Base-by-base conservation (phyloP, 1,140 invertebrate genomes). In the Trachelipus rathkii region DNA sequence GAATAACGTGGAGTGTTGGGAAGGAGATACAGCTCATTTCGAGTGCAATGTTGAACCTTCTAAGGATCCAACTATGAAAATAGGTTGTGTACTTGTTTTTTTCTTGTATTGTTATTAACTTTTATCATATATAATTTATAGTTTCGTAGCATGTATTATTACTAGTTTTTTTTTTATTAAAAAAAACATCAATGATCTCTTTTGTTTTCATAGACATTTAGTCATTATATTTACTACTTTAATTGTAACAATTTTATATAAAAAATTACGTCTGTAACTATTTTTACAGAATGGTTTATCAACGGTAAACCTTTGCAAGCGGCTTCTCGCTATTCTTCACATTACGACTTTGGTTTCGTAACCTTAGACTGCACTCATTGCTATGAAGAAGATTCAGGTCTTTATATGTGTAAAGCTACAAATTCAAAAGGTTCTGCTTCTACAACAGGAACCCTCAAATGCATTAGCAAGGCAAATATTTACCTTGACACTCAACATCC, bases 31-130 rank as follows among this genome's bases (percentile, higher is more conserved):
- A 77, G 93, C 92, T 79, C 94, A 95, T 85, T 99, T 99, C 83
- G 95, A 97, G 85, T 97, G 95, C 84, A 92, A 92, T 81, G 93
- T 98, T 7, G 92, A 97, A 84, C 96, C 96, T 50, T 92, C 94
- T 11, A 93, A 94, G 84, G 96, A 98, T 86, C 95, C 95, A 2
- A 96, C 93, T 11, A 91, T 98, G 87, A 92, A 92, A 82, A 93
- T 96, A 82, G 85, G 85, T n/a, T n/a, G n/a, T n/a, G n/a, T 86
- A 6, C 33, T 33, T 1, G 33, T 1, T 33, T 33, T 33, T 33
- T 33, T 33, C 33, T n/a, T n/a, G n/a, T n/a, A n/a, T n/a, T 33
- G 33, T 6, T 33, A 3, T 33, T 33, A 33, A 33, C 33, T 33
- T 33, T 33, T 3, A 3, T 33, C 33, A 33, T 33, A 33, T 33